phyloP scores from a whole-genome alignment of 1,140 invertebrate genomes.

The Rhyacophila brunnea region DNA sequence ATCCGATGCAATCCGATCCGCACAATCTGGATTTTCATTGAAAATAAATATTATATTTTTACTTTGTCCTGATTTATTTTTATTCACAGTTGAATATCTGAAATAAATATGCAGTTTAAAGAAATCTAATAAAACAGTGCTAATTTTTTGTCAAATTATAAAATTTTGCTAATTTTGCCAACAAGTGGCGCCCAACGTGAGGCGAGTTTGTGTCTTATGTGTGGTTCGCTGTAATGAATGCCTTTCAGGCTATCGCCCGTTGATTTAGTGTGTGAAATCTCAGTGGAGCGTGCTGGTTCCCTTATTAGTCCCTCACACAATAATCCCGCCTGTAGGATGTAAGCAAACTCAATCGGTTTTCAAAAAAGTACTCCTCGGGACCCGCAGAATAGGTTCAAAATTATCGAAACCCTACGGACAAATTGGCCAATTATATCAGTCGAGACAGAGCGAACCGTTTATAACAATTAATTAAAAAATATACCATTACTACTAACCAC shows the following conservation, averaged over 20 bases:
- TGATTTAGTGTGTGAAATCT: conserved; percentile 31
- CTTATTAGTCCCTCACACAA: conserved; percentile 32
- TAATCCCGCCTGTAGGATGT: conserved; percentile 31
- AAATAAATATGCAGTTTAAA: too few species aligned
- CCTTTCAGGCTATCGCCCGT: neutral
- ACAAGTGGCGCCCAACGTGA: too few species aligned
- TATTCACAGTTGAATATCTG: too few species aligned
- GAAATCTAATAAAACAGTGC: too few species aligned
- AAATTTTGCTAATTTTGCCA: too few species aligned
- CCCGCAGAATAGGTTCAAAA: conserved; percentile 37
- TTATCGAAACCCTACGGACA: conserved; percentile 20
- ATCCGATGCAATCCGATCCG: too few species aligned
- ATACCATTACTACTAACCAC: neutral
- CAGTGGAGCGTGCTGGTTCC: conserved; percentile 35
- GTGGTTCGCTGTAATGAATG: neutral
- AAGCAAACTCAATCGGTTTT: conserved; percentile 35
- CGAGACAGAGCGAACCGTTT: conserved; percentile 5
- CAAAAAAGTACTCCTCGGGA: conserved; percentile 28
- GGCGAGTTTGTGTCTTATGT: too few species aligned
- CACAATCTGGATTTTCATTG: too few species aligned
- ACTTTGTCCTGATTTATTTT: too few species aligned
- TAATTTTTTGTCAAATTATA: too few species aligned
- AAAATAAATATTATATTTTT: too few species aligned
- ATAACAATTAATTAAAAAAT: conserved; percentile 3
- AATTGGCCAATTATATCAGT: conserved; percentile 28